Conservation (phyloP, 2,888 invertebrate species). For the Trichacis sp. region DNA sequence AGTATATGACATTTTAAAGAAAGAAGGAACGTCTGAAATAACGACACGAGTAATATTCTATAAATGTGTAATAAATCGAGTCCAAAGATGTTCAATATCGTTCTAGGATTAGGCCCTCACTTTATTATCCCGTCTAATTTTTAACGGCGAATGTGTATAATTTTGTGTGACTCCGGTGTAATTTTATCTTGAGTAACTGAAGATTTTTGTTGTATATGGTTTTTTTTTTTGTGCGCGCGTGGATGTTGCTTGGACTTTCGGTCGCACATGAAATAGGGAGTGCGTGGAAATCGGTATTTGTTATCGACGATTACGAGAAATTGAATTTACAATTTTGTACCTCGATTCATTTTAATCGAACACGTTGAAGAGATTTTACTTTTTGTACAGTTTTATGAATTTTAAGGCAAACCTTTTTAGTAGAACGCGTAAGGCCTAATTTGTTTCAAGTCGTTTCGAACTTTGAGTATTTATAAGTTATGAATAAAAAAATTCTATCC, state of each 20-base stretch:
- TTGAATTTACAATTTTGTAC: not conserved
- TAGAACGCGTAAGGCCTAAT: not conserved
- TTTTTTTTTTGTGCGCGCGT: too few species aligned
- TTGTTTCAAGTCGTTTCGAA: not conserved
- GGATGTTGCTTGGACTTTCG: too few species aligned
- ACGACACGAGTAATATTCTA: conserved; percentile 53
- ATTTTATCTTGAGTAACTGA: too few species aligned
- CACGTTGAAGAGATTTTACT: not conserved
- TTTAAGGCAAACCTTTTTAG: too few species aligned
- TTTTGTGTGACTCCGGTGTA: not conserved
- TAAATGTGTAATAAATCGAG: conserved; percentile 69
- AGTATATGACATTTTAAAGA: too few species aligned
- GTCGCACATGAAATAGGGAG: too few species aligned
- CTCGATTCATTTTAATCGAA: not conserved
- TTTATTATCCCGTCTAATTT: conserved; percentile 9
- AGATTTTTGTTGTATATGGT: too few species aligned
- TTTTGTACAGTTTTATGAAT: not conserved
- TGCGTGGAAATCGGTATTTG: too few species aligned
- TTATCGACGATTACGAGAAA: too few species aligned
- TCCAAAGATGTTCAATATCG: conserved; percentile 69
- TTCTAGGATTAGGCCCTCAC: conserved; percentile 59
- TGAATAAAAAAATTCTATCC: too few species aligned
- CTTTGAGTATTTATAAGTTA: too few species aligned
- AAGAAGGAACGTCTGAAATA: not conserved
- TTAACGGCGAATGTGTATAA: too few species aligned